Percentiles rank a stretch among this genome's conserved stretches.
phyloP scores from a whole-genome alignment of 1,140 invertebrate genomes.

The Tribolium madens region DNA sequence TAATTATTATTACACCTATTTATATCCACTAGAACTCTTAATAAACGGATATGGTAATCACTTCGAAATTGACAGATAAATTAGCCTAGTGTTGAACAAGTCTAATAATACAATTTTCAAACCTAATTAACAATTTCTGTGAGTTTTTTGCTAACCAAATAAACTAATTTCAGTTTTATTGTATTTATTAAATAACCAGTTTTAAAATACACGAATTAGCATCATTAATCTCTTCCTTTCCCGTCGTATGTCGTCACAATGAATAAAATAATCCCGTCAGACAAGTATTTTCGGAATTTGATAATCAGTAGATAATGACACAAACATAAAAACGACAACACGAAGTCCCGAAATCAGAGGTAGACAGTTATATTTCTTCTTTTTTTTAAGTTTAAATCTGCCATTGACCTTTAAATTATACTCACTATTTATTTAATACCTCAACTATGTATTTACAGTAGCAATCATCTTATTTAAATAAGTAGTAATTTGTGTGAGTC shows the following conservation, averaged over 20 bases:
- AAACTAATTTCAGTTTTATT: not conserved
- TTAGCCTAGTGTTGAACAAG: not conserved
- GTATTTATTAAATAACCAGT: not conserved
- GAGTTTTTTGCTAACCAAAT: not conserved
- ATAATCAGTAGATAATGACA: slow-evolving; percentile 31
- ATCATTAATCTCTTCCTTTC: slow-evolving; percentile 17
- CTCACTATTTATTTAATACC: not conserved
- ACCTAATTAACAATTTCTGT: not conserved
- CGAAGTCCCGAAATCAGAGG: not conserved
- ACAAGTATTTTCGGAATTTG: slow-evolving; percentile 31
- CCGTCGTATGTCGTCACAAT: not conserved
- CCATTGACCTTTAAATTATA: slow-evolving; percentile 26
- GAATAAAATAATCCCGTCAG: slow-evolving; percentile 16
- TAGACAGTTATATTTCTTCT: not conserved
- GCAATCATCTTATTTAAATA: slow-evolving; percentile 5
- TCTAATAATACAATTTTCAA: not conserved
- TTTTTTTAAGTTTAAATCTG: not conserved
- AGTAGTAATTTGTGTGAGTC: slow-evolving; percentile 12
- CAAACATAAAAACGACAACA: slow-evolving; percentile 7
- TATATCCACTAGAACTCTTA: not conserved
- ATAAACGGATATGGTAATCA: not conserved
- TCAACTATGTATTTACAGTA: not conserved
- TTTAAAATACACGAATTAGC: not conserved
- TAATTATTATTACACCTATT: not conserved
- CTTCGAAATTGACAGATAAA: not conserved